Percentiles rank a stretch among this genome's conserved stretches.
Evolutionary conservation across 2,888 invertebrate species (phyloP).

Genomic region (Glaucopsyche alexis): DNA sequence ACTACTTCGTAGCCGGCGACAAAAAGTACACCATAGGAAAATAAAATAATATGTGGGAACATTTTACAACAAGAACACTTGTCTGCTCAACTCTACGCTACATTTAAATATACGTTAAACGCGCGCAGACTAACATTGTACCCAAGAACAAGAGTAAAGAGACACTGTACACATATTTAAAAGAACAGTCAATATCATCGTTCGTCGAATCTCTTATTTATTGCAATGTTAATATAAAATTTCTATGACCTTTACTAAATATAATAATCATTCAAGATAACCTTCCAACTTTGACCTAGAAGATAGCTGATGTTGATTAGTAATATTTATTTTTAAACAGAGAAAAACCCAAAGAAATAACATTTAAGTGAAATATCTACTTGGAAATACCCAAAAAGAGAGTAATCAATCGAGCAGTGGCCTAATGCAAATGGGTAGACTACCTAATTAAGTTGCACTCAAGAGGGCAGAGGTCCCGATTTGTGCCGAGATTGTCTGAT

Average conservation of each 20-base stretch:
- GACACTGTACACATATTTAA: neutral
- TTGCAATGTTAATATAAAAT: conserved; percentile 2
- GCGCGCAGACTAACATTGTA: neutral
- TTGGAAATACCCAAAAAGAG: too few species aligned
- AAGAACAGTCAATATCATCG: neutral
- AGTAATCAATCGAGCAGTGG: neutral
- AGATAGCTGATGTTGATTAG: neutral
- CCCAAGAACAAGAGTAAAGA: too few species aligned
- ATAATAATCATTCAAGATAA: neutral
- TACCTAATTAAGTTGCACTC: neutral
- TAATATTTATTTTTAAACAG: conserved; percentile 12
- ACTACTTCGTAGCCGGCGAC: conserved; percentile 41
- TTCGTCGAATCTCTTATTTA: neutral
- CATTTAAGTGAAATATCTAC: too few species aligned
- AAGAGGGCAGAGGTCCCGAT: too few species aligned
- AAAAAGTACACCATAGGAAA: neutral
- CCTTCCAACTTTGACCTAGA: neutral
- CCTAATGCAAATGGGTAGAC: neutral
- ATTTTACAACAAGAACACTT: neutral
- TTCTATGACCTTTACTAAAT: neutral
- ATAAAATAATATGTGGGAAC: conserved; percentile 8
- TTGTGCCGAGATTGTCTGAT: too few species aligned
- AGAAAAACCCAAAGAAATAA: neutral
- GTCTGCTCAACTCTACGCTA: neutral
- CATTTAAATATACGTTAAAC: neutral